These are phyloP conservation scores for Machimus rusticus DNA, from an alignment of 2,888 invertebrate genomes.

Conservation along the genomic window DNA sequence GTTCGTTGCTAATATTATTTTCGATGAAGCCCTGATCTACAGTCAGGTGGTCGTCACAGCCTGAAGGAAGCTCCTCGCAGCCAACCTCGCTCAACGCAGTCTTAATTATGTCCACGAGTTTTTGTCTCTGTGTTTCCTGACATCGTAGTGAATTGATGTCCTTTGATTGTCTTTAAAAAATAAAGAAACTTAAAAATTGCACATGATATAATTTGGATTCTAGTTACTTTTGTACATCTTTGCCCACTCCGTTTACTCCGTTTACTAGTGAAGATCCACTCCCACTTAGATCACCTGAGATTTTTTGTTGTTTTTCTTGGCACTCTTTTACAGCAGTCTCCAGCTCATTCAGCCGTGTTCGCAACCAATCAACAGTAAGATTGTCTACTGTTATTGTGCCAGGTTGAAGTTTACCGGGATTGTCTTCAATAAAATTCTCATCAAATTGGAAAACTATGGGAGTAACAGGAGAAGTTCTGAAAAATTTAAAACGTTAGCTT, in stretches of 20 bases:
- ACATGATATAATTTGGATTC: neutral
- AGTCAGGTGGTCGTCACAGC: constrained; percentile 74
- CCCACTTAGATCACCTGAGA: constrained; percentile 63
- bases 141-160: constrained; percentile 83
- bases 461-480: constrained; percentile 80
- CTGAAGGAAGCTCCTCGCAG: constrained; percentile 86
- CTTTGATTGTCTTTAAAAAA: constrained; percentile 64
- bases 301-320: constrained; percentile 73
- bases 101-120: constrained; percentile 83
- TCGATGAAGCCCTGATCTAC: constrained; percentile 70
- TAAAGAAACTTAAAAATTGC: neutral
- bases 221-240: constrained; percentile 60
- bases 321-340: constrained; percentile 81
- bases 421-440: constrained; percentile 85
- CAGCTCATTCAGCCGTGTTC: constrained; percentile 79
- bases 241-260: constrained; percentile 66
- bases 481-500: neutral
- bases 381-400: constrained; percentile 91
- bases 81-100: constrained; percentile 86
- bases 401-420: constrained; percentile 84
- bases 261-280: constrained; percentile 62
- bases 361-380: constrained; percentile 88
- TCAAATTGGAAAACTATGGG: constrained; percentile 86
- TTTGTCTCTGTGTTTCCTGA: constrained; percentile 82
- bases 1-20: constrained; percentile 66